These are phyloP conservation scores for Laticauda colubrina DNA, from an alignment of 2,113 vertebrate genomes.

Conservation along the genomic window DNA sequence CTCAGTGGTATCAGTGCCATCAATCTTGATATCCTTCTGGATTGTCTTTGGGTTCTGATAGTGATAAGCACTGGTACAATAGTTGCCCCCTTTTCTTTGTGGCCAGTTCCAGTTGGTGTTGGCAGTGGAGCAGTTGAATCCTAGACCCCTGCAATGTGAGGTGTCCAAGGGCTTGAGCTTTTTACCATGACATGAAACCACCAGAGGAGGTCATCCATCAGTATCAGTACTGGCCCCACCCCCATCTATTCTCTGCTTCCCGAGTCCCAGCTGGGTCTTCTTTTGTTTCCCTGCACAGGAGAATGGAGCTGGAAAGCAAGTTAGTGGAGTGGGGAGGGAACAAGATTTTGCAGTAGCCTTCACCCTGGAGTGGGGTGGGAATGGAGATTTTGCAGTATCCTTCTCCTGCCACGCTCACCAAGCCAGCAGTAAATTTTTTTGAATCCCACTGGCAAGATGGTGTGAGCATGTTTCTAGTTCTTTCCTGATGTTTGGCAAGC, in stretches of 20 bases:
- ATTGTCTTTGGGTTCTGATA: background rate
- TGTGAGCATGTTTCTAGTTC: background rate
- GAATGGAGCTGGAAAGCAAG: too few relatives aligned
- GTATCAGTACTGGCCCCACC: background rate
- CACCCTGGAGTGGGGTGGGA: too few relatives aligned
- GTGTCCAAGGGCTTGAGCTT: background rate
- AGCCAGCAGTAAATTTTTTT: too few relatives aligned
- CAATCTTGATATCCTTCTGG: background rate
- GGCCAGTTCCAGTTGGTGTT: background rate
- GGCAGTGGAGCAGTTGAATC: background rate
- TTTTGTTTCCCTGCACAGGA: too few relatives aligned
- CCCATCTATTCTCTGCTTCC: too few relatives aligned
- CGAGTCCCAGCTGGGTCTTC: too few relatives aligned
- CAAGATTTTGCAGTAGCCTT: too few relatives aligned
- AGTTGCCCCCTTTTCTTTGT: background rate
- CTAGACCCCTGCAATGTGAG: background rate
- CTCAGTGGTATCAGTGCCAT: background rate
- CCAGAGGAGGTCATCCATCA: background rate
- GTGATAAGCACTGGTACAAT: background rate
- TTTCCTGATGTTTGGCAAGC: background rate
- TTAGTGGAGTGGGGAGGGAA: too few relatives aligned
- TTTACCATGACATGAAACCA: background rate
- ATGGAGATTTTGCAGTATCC: too few relatives aligned
- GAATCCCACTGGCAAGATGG: background rate
- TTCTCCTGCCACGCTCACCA: too few relatives aligned